A percentile compares a stretch with the other conserved stretches of the same genome.
phyloP scores from a whole-genome alignment of 2,888 invertebrate species.

The Diplolepis rosae region DNA sequence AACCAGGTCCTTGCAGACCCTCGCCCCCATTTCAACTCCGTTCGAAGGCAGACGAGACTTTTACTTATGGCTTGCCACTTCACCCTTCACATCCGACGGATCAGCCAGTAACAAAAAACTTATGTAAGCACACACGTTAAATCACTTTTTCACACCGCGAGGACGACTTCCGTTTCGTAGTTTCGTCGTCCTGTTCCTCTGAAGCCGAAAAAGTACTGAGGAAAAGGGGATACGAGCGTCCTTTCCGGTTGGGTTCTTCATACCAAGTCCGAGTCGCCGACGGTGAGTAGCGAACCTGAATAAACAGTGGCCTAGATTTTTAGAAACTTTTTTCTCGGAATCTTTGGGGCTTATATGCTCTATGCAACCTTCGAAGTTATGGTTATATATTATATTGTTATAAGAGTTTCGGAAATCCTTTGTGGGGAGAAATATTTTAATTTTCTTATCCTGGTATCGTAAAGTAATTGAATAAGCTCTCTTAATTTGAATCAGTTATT shows the following conservation, averaged over 20 bases:
- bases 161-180: not conserved
- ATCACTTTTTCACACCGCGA: constrained; percentile 2
- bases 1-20: constrained; percentile 51
- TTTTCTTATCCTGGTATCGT: too few species aligned
- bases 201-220: constrained; percentile 24
- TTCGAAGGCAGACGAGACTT: constrained; percentile 62
- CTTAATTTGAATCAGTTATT: too few species aligned
- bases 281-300: constrained; percentile 26
- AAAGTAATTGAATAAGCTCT: too few species aligned
- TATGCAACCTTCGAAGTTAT: not conserved
- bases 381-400: not conserved
- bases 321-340: constrained; percentile 21
- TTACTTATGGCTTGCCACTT: constrained; percentile 52
- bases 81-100: constrained; percentile 42
- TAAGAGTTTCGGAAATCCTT: not conserved
- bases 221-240: constrained; percentile 5
- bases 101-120: constrained; percentile 5
- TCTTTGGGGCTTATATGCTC: not conserved
- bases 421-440: too few species aligned
- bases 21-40: constrained; percentile 60
- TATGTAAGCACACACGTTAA: not conserved
- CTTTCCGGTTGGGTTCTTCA: constrained; percentile 16
- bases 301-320: constrained; percentile 29
- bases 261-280: constrained; percentile 4
- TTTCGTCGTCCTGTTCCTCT: constrained; percentile 8